These are phyloP conservation scores for Neosilurus hyrtlii DNA, from an alignment of 2,797 vertebrate species.

Conservation along the genomic window DNA sequence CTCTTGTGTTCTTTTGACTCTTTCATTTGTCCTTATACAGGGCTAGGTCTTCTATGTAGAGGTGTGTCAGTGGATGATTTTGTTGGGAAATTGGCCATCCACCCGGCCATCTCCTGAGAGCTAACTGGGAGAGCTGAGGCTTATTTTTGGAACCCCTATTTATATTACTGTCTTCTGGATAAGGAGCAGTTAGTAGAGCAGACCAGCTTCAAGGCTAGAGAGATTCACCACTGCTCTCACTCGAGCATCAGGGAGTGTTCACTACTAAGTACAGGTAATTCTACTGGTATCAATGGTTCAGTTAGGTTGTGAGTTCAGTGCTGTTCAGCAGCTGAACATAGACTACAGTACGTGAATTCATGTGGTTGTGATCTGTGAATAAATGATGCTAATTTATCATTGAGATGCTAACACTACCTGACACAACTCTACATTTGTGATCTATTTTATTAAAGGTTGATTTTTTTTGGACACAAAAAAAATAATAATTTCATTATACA, in stretches of 20 bases:
- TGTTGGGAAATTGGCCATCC: constrained; percentile 63
- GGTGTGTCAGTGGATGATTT: constrained; percentile 43
- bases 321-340: background rate
- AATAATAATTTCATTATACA: no score
- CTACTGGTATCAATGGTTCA: background rate
- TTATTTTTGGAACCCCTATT: constrained; percentile 76
- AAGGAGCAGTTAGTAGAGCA: constrained; percentile 63
- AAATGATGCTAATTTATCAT: no score
- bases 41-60: constrained; percentile 27
- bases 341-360: background rate
- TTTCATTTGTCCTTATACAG: constrained; percentile 6
- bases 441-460: background rate
- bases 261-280: constrained; percentile 1
- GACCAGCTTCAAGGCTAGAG: constrained; percentile 66
- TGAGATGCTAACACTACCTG: background rate
- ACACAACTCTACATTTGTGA: background rate
- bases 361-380: background rate
- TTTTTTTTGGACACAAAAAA: no score
- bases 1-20: background rate
- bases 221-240: constrained; percentile 43
- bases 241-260: constrained; percentile 9
- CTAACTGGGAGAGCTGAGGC: constrained; percentile 67
- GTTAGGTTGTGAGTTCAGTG: background rate
- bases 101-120: constrained; percentile 67
- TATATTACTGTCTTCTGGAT: constrained; percentile 61